Evolutionary conservation across 1,140 invertebrate species (phyloP).

Genomic region (Drosophila obscura): DNA sequence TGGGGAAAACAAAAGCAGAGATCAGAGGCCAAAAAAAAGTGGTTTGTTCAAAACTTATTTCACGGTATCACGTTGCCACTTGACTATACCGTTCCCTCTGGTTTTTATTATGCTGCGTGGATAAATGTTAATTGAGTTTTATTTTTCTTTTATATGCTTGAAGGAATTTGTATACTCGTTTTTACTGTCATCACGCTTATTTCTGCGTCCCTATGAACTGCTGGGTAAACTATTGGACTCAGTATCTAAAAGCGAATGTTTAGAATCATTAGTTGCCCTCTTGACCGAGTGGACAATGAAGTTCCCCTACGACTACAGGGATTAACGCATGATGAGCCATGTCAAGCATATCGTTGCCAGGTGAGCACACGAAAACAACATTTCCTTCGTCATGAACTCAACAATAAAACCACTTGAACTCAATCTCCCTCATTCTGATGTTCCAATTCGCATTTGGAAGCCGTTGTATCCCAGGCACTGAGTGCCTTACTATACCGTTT

Average conservation of each 20-base stretch:
- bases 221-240: slow-evolving; percentile 78
- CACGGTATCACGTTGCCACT: too few species aligned
- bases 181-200: slow-evolving; percentile 81
- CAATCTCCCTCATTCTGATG: slow-evolving; percentile 52
- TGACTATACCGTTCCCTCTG: background rate
- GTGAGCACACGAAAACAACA: slow-evolving; percentile 41
- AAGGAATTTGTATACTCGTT: slow-evolving; percentile 83
- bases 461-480: slow-evolving; percentile 79
- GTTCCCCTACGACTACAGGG: slow-evolving; percentile 88
- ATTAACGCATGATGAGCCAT: slow-evolving; percentile 86
- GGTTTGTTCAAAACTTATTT: too few species aligned
- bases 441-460: slow-evolving; percentile 81
- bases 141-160: slow-evolving; percentile 25
- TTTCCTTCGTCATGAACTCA: slow-evolving; percentile 13
- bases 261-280: slow-evolving; percentile 77
- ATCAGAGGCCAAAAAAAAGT: too few species aligned
- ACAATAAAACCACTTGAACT: background rate
- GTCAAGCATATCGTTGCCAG: slow-evolving; percentile 84
- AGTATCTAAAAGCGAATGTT: slow-evolving; percentile 75
- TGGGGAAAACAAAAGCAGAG: too few species aligned
- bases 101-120: background rate
- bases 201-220: slow-evolving; percentile 81
- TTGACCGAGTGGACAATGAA: slow-evolving; percentile 84
- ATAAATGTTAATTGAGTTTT: slow-evolving; percentile 3
- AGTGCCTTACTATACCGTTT: slow-evolving; percentile 84